Percentiles rank a stretch among this genome's conserved stretches.
Evolutionary conservation across 2,113 vertebrate species (phyloP).

Genomic region (Syngnathus floridae): DNA sequence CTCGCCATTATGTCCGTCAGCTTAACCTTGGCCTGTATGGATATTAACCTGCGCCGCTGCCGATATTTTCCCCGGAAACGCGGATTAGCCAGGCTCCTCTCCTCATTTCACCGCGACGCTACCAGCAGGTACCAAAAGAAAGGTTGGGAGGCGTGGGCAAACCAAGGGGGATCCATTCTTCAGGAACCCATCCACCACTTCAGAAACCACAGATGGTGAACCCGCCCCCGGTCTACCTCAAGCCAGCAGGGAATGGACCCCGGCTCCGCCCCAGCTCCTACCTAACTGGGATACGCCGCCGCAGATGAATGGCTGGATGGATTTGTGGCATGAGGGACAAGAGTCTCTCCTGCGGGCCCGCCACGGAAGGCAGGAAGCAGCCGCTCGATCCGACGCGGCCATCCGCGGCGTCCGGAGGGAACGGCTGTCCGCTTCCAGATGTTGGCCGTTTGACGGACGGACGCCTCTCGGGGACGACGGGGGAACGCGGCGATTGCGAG

Average conservation of each 20-base stretch:
- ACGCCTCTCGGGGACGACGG: constrained; percentile 16
- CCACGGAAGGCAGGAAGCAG: constrained; percentile 3
- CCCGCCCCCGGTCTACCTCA: neutral
- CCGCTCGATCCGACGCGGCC: constrained; percentile 36
- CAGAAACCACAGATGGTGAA: neutral
- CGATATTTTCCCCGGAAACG: neutral
- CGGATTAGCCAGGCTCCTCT: neutral
- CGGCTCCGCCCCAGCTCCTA: neutral
- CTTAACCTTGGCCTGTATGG: constrained; percentile 1
- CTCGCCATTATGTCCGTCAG: neutral
- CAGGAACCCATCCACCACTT: neutral
- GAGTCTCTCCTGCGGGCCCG: constrained; percentile 3
- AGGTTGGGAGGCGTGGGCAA: too few species aligned
- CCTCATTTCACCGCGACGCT: too few species aligned
- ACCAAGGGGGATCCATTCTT: neutral
- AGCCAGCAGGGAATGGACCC: neutral
- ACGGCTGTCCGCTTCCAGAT: constrained; percentile 50
- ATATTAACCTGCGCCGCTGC: neutral
- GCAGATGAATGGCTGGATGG: constrained; percentile 18
- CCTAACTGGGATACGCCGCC: neutral
- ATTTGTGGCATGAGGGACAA: constrained; percentile 25
- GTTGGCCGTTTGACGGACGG: constrained; percentile 40
- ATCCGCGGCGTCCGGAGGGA: constrained; percentile 43
- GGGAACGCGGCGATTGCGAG: neutral
- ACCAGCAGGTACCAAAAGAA: too few species aligned